Evolutionary conservation across 2,888 invertebrate genomes (phyloP).

Genomic region (Clostera curtula): DNA sequence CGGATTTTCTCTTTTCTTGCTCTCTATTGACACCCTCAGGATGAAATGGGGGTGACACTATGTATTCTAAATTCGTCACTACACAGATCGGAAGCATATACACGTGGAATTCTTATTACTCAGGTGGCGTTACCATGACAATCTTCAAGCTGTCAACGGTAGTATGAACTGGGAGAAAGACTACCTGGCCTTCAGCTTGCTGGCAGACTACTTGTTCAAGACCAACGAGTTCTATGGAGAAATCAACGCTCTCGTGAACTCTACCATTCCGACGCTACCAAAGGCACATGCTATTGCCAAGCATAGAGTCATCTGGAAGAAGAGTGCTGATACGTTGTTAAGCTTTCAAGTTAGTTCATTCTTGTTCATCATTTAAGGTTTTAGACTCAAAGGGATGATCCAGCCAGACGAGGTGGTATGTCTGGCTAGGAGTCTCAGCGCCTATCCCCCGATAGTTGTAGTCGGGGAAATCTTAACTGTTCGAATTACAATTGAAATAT

Average conservation of each 20-base stretch:
- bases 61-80: too few relatives aligned
- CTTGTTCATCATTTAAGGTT: too few relatives aligned
- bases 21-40: too few relatives aligned
- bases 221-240: constrained; percentile 67
- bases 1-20: too few relatives aligned
- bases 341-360: constrained; percentile 54
- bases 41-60: too few relatives aligned
- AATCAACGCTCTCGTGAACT: constrained; percentile 58
- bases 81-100: too few relatives aligned
- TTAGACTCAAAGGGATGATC: too few relatives aligned
- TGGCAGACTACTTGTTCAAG: constrained; percentile 63
- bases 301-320: constrained; percentile 64
- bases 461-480: too few relatives aligned
- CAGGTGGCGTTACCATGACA: constrained; percentile 71
- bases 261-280: constrained; percentile 59
- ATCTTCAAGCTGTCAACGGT: constrained; percentile 64
- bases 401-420: too few relatives aligned
- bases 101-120: not conserved
- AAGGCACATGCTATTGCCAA: constrained; percentile 58
- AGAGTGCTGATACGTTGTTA: constrained; percentile 59
- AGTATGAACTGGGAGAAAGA: constrained; percentile 73
- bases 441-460: too few relatives aligned
- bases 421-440: too few relatives aligned
- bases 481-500: too few relatives aligned
- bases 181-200: constrained; percentile 55